Base-by-base conservation (phyloP, 2,888 invertebrate genomes). In the Raillietiella orientalis region DNA sequence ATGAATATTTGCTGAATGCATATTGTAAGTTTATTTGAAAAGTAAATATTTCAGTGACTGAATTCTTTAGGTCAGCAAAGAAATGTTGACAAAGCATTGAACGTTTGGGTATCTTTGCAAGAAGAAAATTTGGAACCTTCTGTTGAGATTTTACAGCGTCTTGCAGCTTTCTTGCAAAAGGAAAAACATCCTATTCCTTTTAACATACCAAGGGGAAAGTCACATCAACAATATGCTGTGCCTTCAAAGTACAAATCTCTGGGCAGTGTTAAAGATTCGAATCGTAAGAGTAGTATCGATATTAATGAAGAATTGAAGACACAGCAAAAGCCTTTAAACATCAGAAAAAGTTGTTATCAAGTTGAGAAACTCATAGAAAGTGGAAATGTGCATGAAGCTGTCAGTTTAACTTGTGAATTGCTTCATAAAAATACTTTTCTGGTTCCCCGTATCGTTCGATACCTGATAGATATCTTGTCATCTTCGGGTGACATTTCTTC, bases 71-170 rank as follows among this genome's bases (percentile, higher is more conserved):
- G 19, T n/a, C 6, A 19, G n/a, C 19, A n/a, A 8, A n/a, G n/a
- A 5, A 60, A 74, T 37, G 54, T 61, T 1, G 61, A 71, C 24
- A 69, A 70, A 42, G 72, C 70, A 2, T 39, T 71, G 6, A 59
- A 59, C 2, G 47, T 77, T 3, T 75, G 75, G 74, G 71, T 66
- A 0, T 50, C 64, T 37, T 59, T 77, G 49, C 75, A 77, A 45
- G 75, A 79, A 41, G 74, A 79, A 39, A 59, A 62, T 32, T 50
- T 71, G 29, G 45, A 61, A 11, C 66, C 75, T 1, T 58, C 56
- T 14, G 61, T 65, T 14, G 46, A 53, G 13, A 74, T 79, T 41
- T 49, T 77, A 2, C 31, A 38, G 2, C 50, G 52, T 23, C 52
- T 79, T 13, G 66, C 62, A 0, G 50, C 53, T 9, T 60, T 67